Percentiles rank a stretch among this genome's conserved stretches.
These are phyloP conservation scores for Scaptomyza caliginosa DNA, from an alignment of 2,888 invertebrate genomes.

Conservation along the genomic window DNA sequence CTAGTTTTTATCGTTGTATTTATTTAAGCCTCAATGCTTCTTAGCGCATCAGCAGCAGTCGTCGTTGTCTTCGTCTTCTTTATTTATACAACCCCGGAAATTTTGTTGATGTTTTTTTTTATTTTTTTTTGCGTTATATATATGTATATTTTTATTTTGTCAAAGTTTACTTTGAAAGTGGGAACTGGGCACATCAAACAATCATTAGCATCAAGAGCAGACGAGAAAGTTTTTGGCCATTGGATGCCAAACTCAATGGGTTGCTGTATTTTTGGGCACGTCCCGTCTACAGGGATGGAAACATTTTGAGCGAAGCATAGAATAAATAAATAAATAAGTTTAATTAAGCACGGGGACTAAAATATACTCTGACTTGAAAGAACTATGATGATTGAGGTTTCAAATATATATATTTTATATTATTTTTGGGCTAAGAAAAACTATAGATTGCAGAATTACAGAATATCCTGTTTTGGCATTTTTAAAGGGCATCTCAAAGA, in stretches of 20 bases:
- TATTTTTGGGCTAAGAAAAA: no score
- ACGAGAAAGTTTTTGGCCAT: conserved; percentile 42
- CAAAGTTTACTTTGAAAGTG: conserved; percentile 21
- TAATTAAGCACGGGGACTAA: background rate
- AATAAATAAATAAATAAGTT: conserved; percentile 14
- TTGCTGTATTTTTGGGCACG: conserved; percentile 9
- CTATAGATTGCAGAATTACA: no score
- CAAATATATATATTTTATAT: no score
- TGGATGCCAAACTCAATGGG: background rate
- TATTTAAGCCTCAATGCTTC: conserved; percentile 34
- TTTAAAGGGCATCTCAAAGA: no score
- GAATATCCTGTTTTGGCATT: no score
- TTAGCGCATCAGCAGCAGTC: conserved; percentile 19
- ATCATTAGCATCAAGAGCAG: conserved; percentile 67
- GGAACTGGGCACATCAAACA: conserved; percentile 66
- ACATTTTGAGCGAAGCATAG: background rate
- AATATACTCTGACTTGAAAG: background rate
- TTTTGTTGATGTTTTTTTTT: background rate
- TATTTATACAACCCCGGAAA: background rate
- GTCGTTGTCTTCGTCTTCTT: background rate
- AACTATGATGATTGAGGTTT: no score
- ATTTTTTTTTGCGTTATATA: conserved; percentile 1
- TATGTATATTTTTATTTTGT: no score
- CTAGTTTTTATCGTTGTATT: conserved; percentile 35
- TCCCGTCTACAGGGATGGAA: background rate